Evolutionary conservation across 2,888 invertebrate genomes (phyloP), one percentile per base, ranked within the genome.

Genomic region (Drosophila meridionalis): DNA sequence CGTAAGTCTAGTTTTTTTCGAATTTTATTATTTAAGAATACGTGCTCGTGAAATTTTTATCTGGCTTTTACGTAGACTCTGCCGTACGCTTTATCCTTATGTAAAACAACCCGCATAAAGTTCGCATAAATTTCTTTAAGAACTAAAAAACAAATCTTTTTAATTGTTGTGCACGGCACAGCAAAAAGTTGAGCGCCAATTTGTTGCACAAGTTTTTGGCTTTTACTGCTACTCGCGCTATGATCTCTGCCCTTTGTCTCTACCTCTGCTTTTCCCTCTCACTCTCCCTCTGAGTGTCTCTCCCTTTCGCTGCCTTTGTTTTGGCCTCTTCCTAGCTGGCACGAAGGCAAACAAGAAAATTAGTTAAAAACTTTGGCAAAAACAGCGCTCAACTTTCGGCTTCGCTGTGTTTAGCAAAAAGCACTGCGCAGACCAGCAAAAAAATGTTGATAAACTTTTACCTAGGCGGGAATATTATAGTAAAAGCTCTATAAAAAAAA

Each of bases 331-430:
- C 11, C 36, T 58, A 5, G 26, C 32, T 57, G 40, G 58, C 65
- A 69, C 58, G 68, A 69, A 69, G 66, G 66, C 73, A 87, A 89
- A 81, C 84, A 87, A 76, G 82, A 76, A 85, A 85, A 89, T 85
- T 89, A 80, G 84, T 89, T 80, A 56, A 83, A 88, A 76, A 68
- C 70, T 80, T 88, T 86, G 63, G 77, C 74, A 67, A 78, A 83
- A 86, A 80, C 87, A 78, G 42, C 40, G 59, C 72, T 58, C 65
- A 65, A 73, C 71, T 78, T 78, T 76, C 43, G 52, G 55, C 72
- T 66, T 55, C 52, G 40, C 28, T 38, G 50, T 48, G 52, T 40
- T 38, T 61, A 28, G 34, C 50, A 45, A 48, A 64, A 52, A 52
- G 57, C 42, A 43, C 47, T 60, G 11, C 47, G 40, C n/a, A 36